phyloP scores from a whole-genome alignment of 2,888 invertebrate genomes.

The Polyommatus icarus region DNA sequence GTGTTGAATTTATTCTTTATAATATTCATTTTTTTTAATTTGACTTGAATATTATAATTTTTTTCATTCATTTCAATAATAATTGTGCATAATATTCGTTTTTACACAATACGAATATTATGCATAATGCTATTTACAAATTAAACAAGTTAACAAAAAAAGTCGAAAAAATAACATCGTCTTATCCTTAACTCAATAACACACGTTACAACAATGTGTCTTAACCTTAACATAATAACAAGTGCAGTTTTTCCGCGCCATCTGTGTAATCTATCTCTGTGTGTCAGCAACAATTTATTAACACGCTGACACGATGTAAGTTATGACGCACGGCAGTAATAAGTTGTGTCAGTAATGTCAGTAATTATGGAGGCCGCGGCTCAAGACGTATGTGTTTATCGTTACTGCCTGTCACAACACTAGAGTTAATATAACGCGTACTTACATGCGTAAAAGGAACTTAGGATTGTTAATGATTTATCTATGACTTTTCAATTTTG shows the following conservation, averaged over 20 bases:
- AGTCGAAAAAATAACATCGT: too few relatives aligned
- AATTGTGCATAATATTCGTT: too few relatives aligned
- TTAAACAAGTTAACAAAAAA: too few relatives aligned
- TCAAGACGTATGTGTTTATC: constrained; percentile 9
- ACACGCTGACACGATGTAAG: constrained; percentile 7
- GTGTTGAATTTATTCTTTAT: too few relatives aligned
- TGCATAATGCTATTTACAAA: too few relatives aligned
- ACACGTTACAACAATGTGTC: neutral
- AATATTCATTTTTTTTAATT: too few relatives aligned
- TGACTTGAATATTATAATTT: too few relatives aligned
- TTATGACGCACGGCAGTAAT: constrained; percentile 26
- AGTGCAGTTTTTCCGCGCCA: constrained; percentile 18
- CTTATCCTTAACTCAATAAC: neutral
- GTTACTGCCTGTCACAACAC: neutral
- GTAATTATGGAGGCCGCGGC: constrained; percentile 6
- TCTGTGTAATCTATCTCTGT: constrained; percentile 16
- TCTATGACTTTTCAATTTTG: too few relatives aligned
- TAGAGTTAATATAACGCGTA: neutral
- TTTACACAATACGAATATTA: too few relatives aligned
- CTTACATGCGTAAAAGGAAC: neutral
- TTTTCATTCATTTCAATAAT: too few relatives aligned
- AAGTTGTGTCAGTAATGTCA: constrained; percentile 16
- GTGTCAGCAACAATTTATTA: constrained; percentile 19
- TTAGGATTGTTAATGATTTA: too few relatives aligned
- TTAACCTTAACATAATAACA: neutral